Evolutionary conservation across 1,140 invertebrate genomes (phyloP), one percentile per base, ranked within the genome.

Genomic region (Zaprionus capensis): DNA sequence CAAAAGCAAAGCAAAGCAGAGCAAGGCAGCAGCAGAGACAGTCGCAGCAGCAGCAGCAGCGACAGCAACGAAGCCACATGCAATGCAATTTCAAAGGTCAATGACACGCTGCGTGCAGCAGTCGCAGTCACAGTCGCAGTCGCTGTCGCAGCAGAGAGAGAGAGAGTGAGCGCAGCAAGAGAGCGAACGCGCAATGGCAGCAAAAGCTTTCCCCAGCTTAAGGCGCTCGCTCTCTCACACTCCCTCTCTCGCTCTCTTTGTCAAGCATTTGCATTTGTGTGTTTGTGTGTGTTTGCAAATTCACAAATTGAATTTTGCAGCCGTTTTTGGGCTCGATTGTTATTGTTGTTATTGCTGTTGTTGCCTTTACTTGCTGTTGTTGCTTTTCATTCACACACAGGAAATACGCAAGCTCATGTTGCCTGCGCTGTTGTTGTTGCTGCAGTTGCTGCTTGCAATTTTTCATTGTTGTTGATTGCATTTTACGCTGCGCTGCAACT

Each of bases 51-150:
- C 62, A 64, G 7, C 28, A 1, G 1, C 28, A 28, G 28, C 28
- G 0, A 7, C 28, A 7, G 66, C 76, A 78, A 61, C 82, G 71
- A 69, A 63, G 81, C 73, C 80, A 90, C 75, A 91, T 88, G 86
- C 78, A 79, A 82, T 82, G 80, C 90, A 91, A 91, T 91, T 91
- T 82, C 85, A 91, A 91, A 91, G 90, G 90, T 91, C 90, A 91
- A 91, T 91, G 90, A 91, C 90, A 91, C 91, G 73, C 77, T 77
- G 73, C 88, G 63, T 76, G 78, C 85, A 81, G 81, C 24, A 26
- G 24, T 26, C 78, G 38, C 59, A 65, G 64, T 64, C 81, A n/a
- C 72, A 59, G 38, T 34, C 24, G 61, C 14, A 26, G 66, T 44
- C 74, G 79, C 65, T 44, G 24, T 34, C 38, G 46, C 46, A 56